Base-by-base conservation (phyloP, 1,140 invertebrate species). In the Drosophila auraria region DNA sequence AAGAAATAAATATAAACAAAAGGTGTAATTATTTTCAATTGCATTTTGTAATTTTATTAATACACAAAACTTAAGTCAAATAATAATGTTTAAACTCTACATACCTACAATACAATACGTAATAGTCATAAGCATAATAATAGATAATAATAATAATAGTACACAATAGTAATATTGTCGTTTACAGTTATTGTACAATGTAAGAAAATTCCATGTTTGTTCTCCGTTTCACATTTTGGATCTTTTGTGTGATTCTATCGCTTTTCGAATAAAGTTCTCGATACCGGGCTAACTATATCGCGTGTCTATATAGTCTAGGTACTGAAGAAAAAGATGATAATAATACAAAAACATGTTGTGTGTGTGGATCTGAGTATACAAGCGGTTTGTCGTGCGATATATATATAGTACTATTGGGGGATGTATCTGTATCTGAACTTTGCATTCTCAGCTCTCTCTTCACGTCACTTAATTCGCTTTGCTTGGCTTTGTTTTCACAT, bases 51-150 rank as follows among this genome's bases (percentile, higher is more conserved):
- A 72, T 84, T 89, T 78, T 78, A 86, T 89, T 89, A 90, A 89
- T 89, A 89, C 86, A 90, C 86, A 90, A 90, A 90, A 87, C 87
- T 90, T 90, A 90, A 71, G 68, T 82, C 68, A 75, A 91, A 87
- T 81, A 84, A 86, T 86, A 91, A 82, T 77, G 78, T 83, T 79
- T 91, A 91, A 91, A 91, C 79, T 91, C 89, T 91, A 91, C 89
- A 91, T 91, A 91, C 89, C 89, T 91, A 91, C 89, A 91, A 84
- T 89, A 89, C 84, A 89, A 89, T 89, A 90, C 86, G 87, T 90
- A 90, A 89, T 89, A 89, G 81, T 87, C 79, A 90, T 89, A 89
- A 77, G 66, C 54, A 80, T 80, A 80, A 74, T 80, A 73, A 80
- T 80, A 90, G 82, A 82, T 89, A 81, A 89, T 83, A 89, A 89